phyloP scores from a whole-genome alignment of 2,888 invertebrate species.

The Zygogramma bicolorata region DNA sequence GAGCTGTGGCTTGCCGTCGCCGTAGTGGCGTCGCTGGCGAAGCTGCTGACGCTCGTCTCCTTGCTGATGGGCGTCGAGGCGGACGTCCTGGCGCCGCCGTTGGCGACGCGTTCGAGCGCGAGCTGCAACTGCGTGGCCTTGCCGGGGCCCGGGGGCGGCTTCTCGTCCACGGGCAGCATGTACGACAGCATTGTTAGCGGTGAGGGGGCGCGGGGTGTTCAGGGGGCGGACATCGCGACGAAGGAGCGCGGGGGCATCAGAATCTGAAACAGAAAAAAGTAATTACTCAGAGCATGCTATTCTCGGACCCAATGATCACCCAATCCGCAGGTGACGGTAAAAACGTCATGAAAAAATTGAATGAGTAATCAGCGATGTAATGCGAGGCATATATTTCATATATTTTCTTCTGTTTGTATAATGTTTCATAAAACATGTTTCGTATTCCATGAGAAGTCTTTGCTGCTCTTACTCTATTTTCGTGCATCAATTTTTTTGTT shows the following conservation, averaged over 20 bases:
- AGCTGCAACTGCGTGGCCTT: constrained; percentile 60
- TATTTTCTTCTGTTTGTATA: no score
- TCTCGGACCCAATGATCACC: no score
- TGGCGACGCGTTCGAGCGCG: constrained; percentile 56
- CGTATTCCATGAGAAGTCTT: no score
- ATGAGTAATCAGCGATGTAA: no score
- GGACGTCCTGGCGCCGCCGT: constrained; percentile 58
- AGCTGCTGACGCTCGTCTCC: constrained; percentile 80
- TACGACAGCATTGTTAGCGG: constrained; percentile 77
- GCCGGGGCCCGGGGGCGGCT: constrained; percentile 68
- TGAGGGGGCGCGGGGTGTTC: constrained; percentile 27
- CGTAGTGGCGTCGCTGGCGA: constrained; percentile 76
- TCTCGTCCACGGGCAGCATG: constrained; percentile 83
- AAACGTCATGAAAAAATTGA: no score
- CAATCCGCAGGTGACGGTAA: no score
- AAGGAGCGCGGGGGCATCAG: neutral
- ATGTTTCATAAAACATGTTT: no score
- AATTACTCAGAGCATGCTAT: neutral
- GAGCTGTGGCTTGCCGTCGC: constrained; percentile 68
- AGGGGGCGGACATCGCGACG: neutral
- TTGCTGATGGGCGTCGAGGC: constrained; percentile 68
- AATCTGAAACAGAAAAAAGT: constrained; percentile 4
- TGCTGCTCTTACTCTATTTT: no score
- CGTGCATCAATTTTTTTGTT: no score
- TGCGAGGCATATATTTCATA: no score